A percentile compares a stretch with the other conserved stretches of the same genome.
These are phyloP conservation scores for Chitala chitala DNA, from an alignment of 2,113 vertebrate species.

Conservation along the genomic window DNA sequence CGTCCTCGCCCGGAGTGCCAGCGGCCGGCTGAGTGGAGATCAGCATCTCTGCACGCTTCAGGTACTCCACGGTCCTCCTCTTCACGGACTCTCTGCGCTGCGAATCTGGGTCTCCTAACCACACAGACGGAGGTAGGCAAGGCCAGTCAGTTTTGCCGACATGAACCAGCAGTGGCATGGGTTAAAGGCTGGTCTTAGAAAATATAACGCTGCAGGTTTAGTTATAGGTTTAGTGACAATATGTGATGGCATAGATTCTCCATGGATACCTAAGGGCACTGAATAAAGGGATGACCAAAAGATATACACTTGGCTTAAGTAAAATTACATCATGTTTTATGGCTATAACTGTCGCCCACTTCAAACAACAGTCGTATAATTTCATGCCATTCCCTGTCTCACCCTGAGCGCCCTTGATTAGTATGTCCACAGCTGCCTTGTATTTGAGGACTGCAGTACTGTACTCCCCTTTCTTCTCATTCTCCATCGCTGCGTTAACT, in stretches of 20 bases:
- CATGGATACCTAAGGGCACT: too few species aligned
- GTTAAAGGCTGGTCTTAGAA: too few species aligned
- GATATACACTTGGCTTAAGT: too few species aligned
- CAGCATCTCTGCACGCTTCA: slow-evolving; percentile 73
- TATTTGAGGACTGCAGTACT: slow-evolving; percentile 66
- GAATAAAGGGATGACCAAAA: too few species aligned
- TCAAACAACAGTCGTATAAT: neutral
- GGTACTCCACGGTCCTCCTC: slow-evolving; percentile 70
- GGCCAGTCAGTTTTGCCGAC: neutral
- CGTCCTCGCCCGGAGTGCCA: slow-evolving; percentile 30
- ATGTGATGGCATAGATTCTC: too few species aligned
- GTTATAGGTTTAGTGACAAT: too few species aligned
- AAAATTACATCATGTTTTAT: too few species aligned
- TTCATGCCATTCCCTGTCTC: slow-evolving; percentile 27
- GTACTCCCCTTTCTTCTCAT: slow-evolving; percentile 60
- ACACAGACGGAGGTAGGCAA: too few species aligned
- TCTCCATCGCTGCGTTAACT: slow-evolving; percentile 51
- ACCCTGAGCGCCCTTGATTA: slow-evolving; percentile 77
- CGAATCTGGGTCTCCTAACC: slow-evolving; percentile 68
- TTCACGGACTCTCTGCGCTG: slow-evolving; percentile 72
- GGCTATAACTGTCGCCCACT: too few species aligned
- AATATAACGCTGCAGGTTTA: too few species aligned
- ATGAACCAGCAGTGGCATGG: neutral
- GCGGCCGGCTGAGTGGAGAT: slow-evolving; percentile 56
- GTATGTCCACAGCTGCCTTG: slow-evolving; percentile 69